Evolutionary conservation across 2,113 vertebrate genomes (phyloP), one percentile per base, ranked within the genome.

Genomic region (Percopsis transmontana): DNA sequence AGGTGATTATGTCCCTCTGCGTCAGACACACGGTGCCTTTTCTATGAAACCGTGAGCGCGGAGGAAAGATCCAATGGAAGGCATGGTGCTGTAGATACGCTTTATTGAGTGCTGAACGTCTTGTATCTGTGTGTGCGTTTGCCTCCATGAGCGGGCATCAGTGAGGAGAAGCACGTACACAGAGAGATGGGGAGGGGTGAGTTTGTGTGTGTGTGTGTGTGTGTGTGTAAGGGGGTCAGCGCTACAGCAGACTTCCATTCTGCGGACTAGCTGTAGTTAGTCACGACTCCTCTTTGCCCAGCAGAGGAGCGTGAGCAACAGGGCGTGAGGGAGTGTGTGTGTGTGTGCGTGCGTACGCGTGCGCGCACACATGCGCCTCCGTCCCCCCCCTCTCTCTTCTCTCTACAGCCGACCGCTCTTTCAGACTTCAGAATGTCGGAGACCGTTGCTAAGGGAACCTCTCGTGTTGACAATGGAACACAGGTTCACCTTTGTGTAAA

Each of bases 361-460:
- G 19, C 12, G 50, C 58, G 54, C 41, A 50, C 38, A 13, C 23
- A 33, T 51, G 27, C 45, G 40, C 48, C 23, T 1, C 16, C 19
- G 18, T n/a, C 21, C 1, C 7, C 62, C 69, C 68, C 58, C 66
- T 58, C 56, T 55, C 18, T 13, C 59, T 18, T 58, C 66, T 58
- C 79, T 65, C 44, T 41, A 40, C 58, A 53, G 38, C 77, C 19
- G 6, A 74, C 82, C 64, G 64, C 65, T 57, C 66, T 76, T 70
- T 74, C 63, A 82, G 64, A 69, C 81, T 71, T 57, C 69, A 66
- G 50, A 62, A 70, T 80, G 79, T 69, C 75, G 81, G 57, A 61
- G 76, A 88, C 76, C 85, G 90, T 90, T 90, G 80, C 84, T 80
- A 90, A 42, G 87, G 88, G 72, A 87, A 91, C 87, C 71, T 64